Evolutionary conservation across 2,797 vertebrate genomes (phyloP), one percentile per base, ranked within the genome.

Genomic region (Miichthys miiuy): DNA sequence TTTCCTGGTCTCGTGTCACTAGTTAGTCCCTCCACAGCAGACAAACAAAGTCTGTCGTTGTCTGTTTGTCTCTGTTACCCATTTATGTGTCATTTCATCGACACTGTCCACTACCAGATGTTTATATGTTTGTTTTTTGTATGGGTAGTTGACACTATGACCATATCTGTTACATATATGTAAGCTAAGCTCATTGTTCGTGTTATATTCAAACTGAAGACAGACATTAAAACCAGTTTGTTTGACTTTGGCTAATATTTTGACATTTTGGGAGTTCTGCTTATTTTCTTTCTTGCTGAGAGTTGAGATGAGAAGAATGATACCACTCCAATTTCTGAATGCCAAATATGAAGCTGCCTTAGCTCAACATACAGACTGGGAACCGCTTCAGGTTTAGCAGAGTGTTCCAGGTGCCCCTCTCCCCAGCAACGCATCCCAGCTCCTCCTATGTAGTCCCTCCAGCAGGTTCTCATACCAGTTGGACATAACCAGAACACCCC

Each of bases 1-100:
- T 54, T 41, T 56, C 51, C 42, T 62, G 20, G 61, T 90, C 58
- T 64, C n/a, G n/a, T 68, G 16, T 85, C 61, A 65, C 11, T 73
- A 68, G 74, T 64, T 74, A 27, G 58, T 72, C 38, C 50, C 46
- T 75, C 68, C 41, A 68, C 62, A 52, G 64, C 46, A 25, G 50
- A 57, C 47, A 11, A 8, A 69, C 20, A 21, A 60, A 62, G 66
- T 79, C 48, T 83, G 65, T 88, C 63, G 20, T 8, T 2, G 25
- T 83, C 3, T 84, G 60, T 89, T 46, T 87, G 80, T 89, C 50
- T 85, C 64, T 65, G 67, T 89, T 69, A 47, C 34, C 23, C 52
- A 42, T 77, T 20, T 74, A 13, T 63, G 56, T 86, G 73, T 80
- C 66, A 2, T 76, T 67, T 72, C 68, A 34, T 68, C 58, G 25